Conservation (phyloP, 2,113 vertebrate species). For the Eupsittula cactorum region DNA sequence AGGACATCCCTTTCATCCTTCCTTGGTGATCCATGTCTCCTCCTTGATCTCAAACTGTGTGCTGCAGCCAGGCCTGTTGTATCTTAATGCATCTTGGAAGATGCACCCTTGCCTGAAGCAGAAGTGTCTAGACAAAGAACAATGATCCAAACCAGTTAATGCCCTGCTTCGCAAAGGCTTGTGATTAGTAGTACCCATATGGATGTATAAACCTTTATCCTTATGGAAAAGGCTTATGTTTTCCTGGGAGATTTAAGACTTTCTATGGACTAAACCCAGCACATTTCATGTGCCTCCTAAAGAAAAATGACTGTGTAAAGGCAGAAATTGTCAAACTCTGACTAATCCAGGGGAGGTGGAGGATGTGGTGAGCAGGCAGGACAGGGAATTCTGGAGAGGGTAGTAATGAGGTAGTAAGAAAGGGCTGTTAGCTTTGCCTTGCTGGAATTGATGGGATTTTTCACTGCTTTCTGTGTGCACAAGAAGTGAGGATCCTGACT, state of each 20-base stretch:
- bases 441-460: background rate
- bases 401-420: background rate
- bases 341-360: background rate
- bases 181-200: rapidly evolving
- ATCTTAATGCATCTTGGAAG: background rate
- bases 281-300: rapidly evolving
- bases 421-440: background rate
- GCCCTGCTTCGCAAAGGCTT: background rate
- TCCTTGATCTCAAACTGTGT: background rate
- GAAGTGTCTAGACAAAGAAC: background rate
- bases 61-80: background rate
- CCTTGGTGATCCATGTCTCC: background rate
- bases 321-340: background rate
- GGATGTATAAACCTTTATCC: background rate
- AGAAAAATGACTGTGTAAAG: background rate
- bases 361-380: background rate
- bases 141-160: background rate
- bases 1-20: background rate
- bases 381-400: background rate
- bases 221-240: background rate
- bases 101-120: background rate
- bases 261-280: background rate
- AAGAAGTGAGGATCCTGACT: background rate
- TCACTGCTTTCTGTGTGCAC: background rate
- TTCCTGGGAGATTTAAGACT: background rate